Percentiles rank a stretch among this genome's conserved stretches.
phyloP scores from a whole-genome alignment of 2,113 vertebrate species.

The Benitochromis conjunctus region DNA sequence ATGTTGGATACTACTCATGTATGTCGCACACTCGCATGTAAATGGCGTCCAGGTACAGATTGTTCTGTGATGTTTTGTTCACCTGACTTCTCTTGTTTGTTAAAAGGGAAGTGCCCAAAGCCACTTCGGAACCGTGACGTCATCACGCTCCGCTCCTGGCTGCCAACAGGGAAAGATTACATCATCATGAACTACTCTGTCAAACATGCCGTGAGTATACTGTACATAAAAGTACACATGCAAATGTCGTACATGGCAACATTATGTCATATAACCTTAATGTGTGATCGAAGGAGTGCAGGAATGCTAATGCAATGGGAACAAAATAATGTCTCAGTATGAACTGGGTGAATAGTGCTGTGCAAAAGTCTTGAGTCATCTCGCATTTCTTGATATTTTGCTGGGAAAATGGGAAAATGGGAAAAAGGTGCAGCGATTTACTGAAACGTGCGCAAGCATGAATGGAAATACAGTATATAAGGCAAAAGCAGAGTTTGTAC shows the following conservation, averaged over 20 bases:
- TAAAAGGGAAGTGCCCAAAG: constrained; percentile 89
- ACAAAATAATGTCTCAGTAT: background rate
- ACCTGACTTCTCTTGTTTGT: background rate
- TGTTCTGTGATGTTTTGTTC: background rate
- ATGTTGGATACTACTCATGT: constrained; percentile 95
- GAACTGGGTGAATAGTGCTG: background rate
- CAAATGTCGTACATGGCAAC: no score
- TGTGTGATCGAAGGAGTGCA: background rate
- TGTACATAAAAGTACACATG: background rate
- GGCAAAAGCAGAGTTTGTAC: background rate
- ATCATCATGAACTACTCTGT: constrained; percentile 99
- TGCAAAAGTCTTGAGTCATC: background rate
- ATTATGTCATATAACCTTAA: background rate
- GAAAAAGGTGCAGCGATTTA: background rate
- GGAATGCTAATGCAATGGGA: background rate
- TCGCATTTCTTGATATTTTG: background rate
- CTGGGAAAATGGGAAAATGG: background rate
- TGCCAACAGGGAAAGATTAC: constrained; percentile 89
- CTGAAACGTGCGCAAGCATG: background rate
- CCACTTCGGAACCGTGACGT: constrained; percentile 92
- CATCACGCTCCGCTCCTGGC: constrained; percentile 93
- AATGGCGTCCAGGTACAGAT: background rate
- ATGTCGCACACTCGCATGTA: constrained; percentile 17
- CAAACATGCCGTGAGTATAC: constrained; percentile 84
- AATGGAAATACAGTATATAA: background rate